Conservation (phyloP, 2,113 vertebrate species). For the Gadus chalcogrammus region DNA sequence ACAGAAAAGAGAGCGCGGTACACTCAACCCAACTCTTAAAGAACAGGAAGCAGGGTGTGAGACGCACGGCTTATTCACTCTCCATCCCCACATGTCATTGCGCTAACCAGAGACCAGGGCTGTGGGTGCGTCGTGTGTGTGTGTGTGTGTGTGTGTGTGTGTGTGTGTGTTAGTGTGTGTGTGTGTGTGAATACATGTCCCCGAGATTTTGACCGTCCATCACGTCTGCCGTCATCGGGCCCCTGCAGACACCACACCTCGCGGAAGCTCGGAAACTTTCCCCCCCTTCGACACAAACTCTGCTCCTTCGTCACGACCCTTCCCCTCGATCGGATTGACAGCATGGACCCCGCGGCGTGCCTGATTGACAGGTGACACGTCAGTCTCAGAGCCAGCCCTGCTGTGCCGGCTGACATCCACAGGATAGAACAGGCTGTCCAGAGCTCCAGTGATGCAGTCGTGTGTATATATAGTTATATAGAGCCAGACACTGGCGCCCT, state of each 20-base stretch:
- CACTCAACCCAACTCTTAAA: background rate
- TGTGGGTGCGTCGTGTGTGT: constrained; percentile 16
- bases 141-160: constrained; percentile 16
- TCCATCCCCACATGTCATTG: constrained; percentile 40
- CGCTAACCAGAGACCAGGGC: constrained; percentile 29
- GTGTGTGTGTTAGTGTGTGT: constrained; percentile 17
- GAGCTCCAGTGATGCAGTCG: too few species aligned
- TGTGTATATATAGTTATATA: too few species aligned
- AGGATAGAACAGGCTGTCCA: too few species aligned
- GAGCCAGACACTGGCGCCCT: too few species aligned
- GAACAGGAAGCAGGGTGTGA: constrained; percentile 10
- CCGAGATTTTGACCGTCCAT: constrained; percentile 42
- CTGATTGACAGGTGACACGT: background rate
- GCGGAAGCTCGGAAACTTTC: too few species aligned
- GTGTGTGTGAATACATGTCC: background rate
- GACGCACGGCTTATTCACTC: constrained; percentile 14
- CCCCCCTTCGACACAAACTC: too few species aligned
- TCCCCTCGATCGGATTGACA: constrained; percentile 50
- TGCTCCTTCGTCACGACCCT: constrained; percentile 30
- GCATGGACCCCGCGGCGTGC: constrained; percentile 25
- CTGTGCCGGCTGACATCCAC: too few species aligned
- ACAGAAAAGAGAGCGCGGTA: constrained; percentile 7
- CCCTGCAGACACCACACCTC: constrained; percentile 21
- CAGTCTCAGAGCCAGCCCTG: too few species aligned
- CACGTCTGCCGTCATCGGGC: constrained; percentile 43